Evolutionary conservation across 64 coral and sea anemone species (phyloP).

Genomic region (Pocillopora verrucosa): DNA sequence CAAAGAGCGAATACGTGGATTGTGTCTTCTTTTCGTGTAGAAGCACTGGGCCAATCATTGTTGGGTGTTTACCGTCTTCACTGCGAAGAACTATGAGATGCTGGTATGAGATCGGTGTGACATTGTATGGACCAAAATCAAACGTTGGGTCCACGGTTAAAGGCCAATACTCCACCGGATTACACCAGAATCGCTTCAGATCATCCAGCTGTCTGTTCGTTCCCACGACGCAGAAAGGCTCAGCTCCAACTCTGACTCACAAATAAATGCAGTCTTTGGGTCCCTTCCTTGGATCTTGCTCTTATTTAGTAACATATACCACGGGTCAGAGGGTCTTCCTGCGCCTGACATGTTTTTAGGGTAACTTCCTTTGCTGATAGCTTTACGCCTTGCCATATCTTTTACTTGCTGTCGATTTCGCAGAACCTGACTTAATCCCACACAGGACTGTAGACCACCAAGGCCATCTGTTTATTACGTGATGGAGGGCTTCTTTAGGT

Average conservation of each 20-base stretch:
- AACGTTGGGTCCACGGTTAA: too few species aligned
- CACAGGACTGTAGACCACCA: slow-evolving; percentile 52
- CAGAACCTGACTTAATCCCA: slow-evolving; percentile 54
- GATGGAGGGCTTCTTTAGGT: slow-evolving; percentile 50
- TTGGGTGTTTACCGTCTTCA: too few species aligned
- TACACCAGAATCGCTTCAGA: slow-evolving; percentile 39
- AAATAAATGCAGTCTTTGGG: slow-evolving; percentile 38
- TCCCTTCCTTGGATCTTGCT: slow-evolving; percentile 43
- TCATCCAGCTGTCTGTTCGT: too few species aligned
- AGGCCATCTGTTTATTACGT: slow-evolving; percentile 38
- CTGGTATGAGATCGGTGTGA: too few species aligned
- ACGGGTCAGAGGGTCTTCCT: slow-evolving; percentile 24
- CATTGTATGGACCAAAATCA: too few species aligned
- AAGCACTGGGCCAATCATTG: too few species aligned
- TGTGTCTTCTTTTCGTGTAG: too few species aligned
- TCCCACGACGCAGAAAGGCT: too few species aligned
- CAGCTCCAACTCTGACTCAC: slow-evolving; percentile 47
- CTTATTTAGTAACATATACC: too few species aligned
- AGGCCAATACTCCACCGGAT: slow-evolving; percentile 38
- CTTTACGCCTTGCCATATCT: slow-evolving; percentile 38
- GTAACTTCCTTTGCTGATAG: slow-evolving; percentile 9
- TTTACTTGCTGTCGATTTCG: too few species aligned
- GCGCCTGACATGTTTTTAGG: slow-evolving; percentile 67
- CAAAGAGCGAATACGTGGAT: too few species aligned
- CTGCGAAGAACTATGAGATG: too few species aligned